Evolutionary conservation across 1,140 invertebrate species (phyloP), one percentile per base, ranked within the genome.

Genomic region (Orius insidiosus): DNA sequence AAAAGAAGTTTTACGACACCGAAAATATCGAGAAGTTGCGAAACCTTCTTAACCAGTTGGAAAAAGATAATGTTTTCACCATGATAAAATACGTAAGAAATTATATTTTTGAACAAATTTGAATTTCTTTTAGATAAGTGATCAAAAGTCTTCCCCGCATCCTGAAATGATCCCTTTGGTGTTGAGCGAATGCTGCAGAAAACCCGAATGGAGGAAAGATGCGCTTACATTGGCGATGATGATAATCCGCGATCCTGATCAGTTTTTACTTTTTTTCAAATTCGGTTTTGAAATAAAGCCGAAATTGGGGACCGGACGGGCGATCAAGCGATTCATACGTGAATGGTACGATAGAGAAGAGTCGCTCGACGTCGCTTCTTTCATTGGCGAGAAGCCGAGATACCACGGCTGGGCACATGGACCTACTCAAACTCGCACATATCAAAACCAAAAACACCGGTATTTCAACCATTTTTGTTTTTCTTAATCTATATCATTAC

Each of bases 371-470:
- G 13, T 50, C 2, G 49, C 49, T 11, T 38, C 33, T 14, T 35
- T 34, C 11, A 24, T 50, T n/a, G 32, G 33, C 9, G 18, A 32
- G 8, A 31, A 6, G 13, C 37, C 36, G 2, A 42, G 24, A 18
- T 50, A 46, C 13, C 46, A 19, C 8, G 49, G 49, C n/a, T 50
- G 49, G 49, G 7, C 37, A 2, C 49, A 50, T 18, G n/a, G 49
- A 50, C 35, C 31, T 50, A 1, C 13, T 50, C 14, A 41, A 33
- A 35, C 14, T 50, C n/a, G 31, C 44, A 9, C 49, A 50, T 42
- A 45, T 50, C 19, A 50, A 46, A 37, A 19, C 24, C 16, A 31
- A 40, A 40, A 10, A 15, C 10, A 40, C 38, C 5, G 18, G 9
- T 11, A 40, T 38, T 38, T 38, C 36, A 36, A 13, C 31, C 11